A percentile compares a stretch with the other conserved stretches of the same genome.
These are phyloP conservation scores for Mythimna albipuncta DNA, from an alignment of 2,888 invertebrate genomes.

Conservation along the genomic window DNA sequence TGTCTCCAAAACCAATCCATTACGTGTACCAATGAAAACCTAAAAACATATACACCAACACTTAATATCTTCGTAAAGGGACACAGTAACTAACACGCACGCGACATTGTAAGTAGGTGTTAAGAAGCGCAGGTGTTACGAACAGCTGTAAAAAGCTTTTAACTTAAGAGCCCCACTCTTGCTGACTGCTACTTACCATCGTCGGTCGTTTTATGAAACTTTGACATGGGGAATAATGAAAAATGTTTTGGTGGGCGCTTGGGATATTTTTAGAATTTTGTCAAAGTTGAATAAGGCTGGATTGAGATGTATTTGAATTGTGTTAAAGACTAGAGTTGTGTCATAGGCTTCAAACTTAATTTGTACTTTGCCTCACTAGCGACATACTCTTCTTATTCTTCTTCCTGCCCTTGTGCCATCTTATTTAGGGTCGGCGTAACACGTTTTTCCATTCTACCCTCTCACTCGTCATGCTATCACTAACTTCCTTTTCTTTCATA, in stretches of 20 bases:
- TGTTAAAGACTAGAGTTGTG: neutral
- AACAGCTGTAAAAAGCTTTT: slow-evolving; percentile 65
- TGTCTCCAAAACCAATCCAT: slow-evolving; percentile 3
- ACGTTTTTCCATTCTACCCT: too few relatives aligned
- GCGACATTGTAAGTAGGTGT: slow-evolving; percentile 60
- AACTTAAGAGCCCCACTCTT: slow-evolving; percentile 60
- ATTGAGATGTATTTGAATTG: neutral
- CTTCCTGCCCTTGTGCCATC: too few relatives aligned
- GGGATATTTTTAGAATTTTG: slow-evolving; percentile 41
- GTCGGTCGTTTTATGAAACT: slow-evolving; percentile 61
- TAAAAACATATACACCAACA: slow-evolving; percentile 6
- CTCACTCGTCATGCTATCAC: too few relatives aligned
- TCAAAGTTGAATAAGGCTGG: neutral
- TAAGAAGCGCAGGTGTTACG: slow-evolving; percentile 60
- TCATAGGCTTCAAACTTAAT: too few relatives aligned
- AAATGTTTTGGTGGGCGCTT: slow-evolving; percentile 37
- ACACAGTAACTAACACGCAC: slow-evolving; percentile 45
- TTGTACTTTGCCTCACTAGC: neutral
- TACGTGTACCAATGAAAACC: neutral
- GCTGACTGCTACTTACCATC: slow-evolving; percentile 57
- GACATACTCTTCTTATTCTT: too few relatives aligned
- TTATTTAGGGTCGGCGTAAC: too few relatives aligned
- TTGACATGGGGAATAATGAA: slow-evolving; percentile 62
- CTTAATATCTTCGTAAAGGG: slow-evolving; percentile 25
- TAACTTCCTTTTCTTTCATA: too few relatives aligned